Conservation (phyloP, 1,140 invertebrate genomes). For the Aphelinus atriplicis region DNA sequence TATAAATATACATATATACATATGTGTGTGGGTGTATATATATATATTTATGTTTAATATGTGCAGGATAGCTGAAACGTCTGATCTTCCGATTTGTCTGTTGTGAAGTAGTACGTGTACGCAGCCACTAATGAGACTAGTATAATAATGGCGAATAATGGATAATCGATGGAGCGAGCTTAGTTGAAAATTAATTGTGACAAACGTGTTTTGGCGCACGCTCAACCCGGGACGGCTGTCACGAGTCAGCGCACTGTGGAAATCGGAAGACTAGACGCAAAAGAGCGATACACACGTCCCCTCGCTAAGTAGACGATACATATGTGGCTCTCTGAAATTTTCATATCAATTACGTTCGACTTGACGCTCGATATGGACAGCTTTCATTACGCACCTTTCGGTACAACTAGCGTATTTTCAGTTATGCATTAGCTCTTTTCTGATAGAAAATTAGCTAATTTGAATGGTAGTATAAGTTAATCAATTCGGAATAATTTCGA, state of each 20-base stretch:
- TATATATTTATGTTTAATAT: constrained; percentile 24
- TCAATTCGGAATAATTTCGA: no score
- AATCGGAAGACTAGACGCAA: constrained; percentile 25
- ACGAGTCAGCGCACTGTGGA: neutral
- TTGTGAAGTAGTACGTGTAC: no score
- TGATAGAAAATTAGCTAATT: no score
- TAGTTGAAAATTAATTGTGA: neutral
- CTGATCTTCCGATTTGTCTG: constrained; percentile 15
- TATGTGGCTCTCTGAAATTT: neutral
- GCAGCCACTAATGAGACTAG: no score
- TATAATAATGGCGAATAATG: neutral
- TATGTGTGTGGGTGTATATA: neutral
- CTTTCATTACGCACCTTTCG: neutral
- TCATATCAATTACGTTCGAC: neutral
- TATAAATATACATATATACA: no score
- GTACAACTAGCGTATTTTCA: no score
- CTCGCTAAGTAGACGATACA: neutral
- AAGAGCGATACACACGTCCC: neutral
- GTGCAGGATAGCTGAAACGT: constrained; percentile 16
- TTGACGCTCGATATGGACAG: constrained; percentile 11
- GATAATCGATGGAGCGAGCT: neutral
- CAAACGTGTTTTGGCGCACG: neutral
- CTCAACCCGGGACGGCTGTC: neutral
- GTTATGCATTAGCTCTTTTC: no score
- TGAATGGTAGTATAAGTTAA: no score